Percentiles rank a stretch among this genome's conserved stretches.
These are phyloP conservation scores for Chroicocephalus ridibundus DNA, from an alignment of 2,113 vertebrate species.

Conservation along the genomic window DNA sequence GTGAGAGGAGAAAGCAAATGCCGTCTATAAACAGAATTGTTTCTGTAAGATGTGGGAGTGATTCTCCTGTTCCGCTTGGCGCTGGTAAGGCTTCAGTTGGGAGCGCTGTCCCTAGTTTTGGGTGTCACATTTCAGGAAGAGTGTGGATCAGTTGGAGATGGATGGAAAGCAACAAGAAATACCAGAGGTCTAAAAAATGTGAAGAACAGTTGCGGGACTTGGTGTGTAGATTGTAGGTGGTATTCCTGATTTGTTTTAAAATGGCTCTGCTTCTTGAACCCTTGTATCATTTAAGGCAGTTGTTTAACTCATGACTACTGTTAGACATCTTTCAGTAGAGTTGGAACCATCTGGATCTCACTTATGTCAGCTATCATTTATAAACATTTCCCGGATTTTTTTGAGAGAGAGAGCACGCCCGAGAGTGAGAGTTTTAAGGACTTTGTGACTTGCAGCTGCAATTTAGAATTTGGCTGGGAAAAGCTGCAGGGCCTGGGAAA, in stretches of 20 bases:
- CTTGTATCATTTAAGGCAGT: not conserved
- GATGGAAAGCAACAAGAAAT: not conserved
- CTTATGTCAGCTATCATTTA: not conserved
- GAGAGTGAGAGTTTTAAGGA: not conserved
- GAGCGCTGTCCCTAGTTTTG: not conserved
- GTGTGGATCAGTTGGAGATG: not conserved
- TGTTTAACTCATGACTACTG: not conserved
- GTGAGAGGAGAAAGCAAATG: conserved; percentile 13
- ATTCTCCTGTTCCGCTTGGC: not conserved
- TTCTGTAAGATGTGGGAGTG: not conserved
- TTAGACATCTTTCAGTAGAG: not conserved
- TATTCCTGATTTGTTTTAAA: not conserved
- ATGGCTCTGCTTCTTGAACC: not conserved
- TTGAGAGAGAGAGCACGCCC: rapidly evolving
- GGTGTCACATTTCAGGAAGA: not conserved
- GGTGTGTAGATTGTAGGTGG: not conserved
- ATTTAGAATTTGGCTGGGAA: not conserved
- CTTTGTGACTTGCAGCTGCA: not conserved
- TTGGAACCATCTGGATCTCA: not conserved
- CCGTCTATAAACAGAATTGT: not conserved
- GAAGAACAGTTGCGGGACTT: not conserved
- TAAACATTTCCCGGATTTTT: not conserved
- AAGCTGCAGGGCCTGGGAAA: not conserved
- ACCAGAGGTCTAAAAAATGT: not conserved
- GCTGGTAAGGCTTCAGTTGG: not conserved